Evolutionary conservation across 2,113 vertebrate species (phyloP).

Genomic region (Antennarius striatus): DNA sequence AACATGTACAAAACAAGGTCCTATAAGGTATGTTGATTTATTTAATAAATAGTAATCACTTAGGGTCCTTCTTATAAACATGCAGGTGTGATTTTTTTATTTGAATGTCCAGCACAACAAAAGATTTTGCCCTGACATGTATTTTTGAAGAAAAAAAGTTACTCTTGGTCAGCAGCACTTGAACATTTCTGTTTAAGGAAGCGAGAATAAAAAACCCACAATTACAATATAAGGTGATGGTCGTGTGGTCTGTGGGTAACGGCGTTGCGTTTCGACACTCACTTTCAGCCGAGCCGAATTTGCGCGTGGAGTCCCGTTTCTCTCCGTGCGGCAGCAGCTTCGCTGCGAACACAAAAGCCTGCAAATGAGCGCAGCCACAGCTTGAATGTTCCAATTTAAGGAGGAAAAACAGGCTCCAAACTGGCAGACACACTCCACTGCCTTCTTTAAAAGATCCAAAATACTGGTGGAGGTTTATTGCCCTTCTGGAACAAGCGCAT

Average conservation of each 20-base stretch:
- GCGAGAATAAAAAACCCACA: too few relatives aligned
- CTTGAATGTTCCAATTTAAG: conserved; percentile 21
- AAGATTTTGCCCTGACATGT: neutral
- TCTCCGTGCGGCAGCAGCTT: conserved; percentile 26
- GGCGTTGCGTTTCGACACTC: conserved; percentile 25
- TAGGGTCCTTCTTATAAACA: neutral
- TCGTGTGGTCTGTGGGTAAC: neutral
- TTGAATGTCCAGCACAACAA: neutral
- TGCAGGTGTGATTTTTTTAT: neutral
- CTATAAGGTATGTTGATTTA: neutral
- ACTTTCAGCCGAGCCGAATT: conserved; percentile 33
- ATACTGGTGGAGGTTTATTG: conserved; percentile 15
- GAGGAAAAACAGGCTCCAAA: neutral
- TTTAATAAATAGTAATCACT: neutral
- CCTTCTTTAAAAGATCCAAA: conserved; percentile 1
- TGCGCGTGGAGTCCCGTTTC: conserved; percentile 25
- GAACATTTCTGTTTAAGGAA: conserved; percentile 14
- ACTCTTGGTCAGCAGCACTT: conserved; percentile 40
- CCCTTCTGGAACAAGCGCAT: conserved; percentile 17
- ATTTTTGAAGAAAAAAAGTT: conserved; percentile 48
- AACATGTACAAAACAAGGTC: neutral
- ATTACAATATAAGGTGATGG: conserved; percentile 5
- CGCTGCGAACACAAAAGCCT: neutral
- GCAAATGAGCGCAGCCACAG: conserved; percentile 13
- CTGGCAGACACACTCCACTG: conserved; percentile 20